Evolutionary conservation across 2,888 invertebrate species (phyloP), one percentile per base, ranked within the genome.

Genomic region (Diploptera punctata): DNA sequence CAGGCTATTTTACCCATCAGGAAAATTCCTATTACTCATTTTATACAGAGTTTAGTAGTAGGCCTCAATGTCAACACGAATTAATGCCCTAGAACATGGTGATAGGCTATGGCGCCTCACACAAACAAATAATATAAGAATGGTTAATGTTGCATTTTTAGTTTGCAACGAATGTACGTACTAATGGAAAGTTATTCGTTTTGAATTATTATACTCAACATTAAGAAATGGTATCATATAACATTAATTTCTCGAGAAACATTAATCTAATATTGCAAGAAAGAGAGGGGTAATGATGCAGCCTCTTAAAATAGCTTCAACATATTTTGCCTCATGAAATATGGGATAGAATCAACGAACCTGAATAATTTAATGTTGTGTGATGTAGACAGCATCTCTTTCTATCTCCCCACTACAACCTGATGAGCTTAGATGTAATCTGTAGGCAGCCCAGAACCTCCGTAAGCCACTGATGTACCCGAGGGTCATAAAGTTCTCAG

Each of bases 401-500:
- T n/a, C 54, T 16, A 3, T 24, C 21, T 24, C 26, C 21, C 54
- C 18, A 13, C 49, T 29, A 29, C 31, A 19, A 1, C 19, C 21
- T 61, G 57, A 57, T 57, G 57, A 3, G 57, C 61, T 61, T 13
- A 44, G 65, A 65, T 65, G 65, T 44, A 65, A 65, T 65, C 65
- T 65, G 26, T 9, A 47, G 65, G 19, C 21, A 44, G 26, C 24
- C 54, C 2, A 57, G 31, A 26, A 21, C 21, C 57, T 43, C 47
- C 44, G 16, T 31, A 21, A 21, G 13, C 54, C 47, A 7, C 10
- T n/a, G 16, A 9, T 26, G 16, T 29, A n/a, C 60, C 2, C 10
- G 44, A 44, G 54, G 57, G 69, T 57, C 69, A 43, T 60, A 60
- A 69, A 69, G 60, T 57, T 69, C 38, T 33, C 43, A 29, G 69